Percentiles rank a stretch among this genome's conserved stretches.
Conservation (phyloP, 2,888 invertebrate species). For the Stenodera caucasica region DNA sequence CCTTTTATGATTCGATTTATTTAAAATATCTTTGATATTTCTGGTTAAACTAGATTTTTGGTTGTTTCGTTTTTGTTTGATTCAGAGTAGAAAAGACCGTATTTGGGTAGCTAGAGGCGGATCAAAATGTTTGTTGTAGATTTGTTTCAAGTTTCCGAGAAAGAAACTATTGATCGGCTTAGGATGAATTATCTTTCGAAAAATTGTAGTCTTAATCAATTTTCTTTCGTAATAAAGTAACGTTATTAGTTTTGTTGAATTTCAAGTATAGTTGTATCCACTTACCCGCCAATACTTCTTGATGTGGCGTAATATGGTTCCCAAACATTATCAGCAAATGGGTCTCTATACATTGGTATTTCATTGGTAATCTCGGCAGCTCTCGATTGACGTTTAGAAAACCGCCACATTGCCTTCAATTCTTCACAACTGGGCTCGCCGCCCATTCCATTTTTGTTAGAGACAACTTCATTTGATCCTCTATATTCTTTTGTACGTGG, state of each 20-base stretch:
- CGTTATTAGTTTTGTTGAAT: neutral
- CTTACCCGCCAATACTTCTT: constrained; percentile 62
- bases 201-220: neutral
- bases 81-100: neutral
- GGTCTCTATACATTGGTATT: constrained; percentile 80
- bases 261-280: constrained; percentile 23
- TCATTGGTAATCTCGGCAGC: constrained; percentile 87
- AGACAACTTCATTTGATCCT: constrained; percentile 46
- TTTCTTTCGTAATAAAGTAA: neutral
- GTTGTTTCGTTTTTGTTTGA: neutral
- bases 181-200: too few relatives aligned
- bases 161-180: neutral
- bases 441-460: constrained; percentile 52
- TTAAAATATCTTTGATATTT: too few relatives aligned
- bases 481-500: constrained; percentile 46
- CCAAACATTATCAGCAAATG: constrained; percentile 81
- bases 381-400: constrained; percentile 84
- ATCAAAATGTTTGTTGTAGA: too few relatives aligned
- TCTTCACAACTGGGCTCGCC: constrained; percentile 85
- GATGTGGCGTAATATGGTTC: constrained; percentile 62
- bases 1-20: too few relatives aligned
- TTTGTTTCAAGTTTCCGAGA: too few relatives aligned
- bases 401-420: constrained; percentile 88
- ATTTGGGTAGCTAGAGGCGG: too few relatives aligned
- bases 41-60: too few relatives aligned